A percentile compares a stretch with the other conserved stretches of the same genome.
Evolutionary conservation across 2,888 invertebrate species (phyloP).

Genomic region (Sphaeridia pumilis): DNA sequence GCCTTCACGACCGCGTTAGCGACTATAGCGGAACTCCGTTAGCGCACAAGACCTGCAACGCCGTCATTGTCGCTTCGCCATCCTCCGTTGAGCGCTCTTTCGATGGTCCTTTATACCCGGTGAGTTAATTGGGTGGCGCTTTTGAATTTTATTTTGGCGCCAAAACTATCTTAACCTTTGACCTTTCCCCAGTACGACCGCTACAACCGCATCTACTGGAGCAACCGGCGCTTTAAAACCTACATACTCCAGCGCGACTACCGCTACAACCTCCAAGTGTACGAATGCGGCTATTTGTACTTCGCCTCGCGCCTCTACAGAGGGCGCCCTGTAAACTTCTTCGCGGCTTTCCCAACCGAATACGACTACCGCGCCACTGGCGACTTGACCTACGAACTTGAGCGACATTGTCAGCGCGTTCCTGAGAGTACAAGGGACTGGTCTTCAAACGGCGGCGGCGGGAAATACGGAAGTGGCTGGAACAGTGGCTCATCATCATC

Average conservation of each 20-base stretch:
- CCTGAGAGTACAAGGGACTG: background rate
- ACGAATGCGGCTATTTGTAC: conserved; percentile 8
- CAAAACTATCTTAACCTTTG: background rate
- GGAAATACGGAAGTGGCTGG: background rate
- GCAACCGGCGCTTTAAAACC: conserved; percentile 3
- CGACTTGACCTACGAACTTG: background rate
- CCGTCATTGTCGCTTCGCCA: conserved; percentile 2
- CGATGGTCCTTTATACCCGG: background rate
- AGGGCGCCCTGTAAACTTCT: background rate
- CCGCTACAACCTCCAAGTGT: background rate
- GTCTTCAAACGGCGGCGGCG: background rate
- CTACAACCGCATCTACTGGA: background rate
- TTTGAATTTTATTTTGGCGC: background rate
- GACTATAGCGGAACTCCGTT: conserved; percentile 2
- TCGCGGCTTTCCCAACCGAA: background rate
- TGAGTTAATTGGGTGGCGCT: background rate
- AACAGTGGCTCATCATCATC: too few relatives aligned
- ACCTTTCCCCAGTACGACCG: conserved; percentile 4
- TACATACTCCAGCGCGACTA: conserved; percentile 1
- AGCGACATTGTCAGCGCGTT: conserved; percentile 1
- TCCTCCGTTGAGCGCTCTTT: conserved; percentile 3
- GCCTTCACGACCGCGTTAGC: background rate
- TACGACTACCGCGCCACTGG: background rate
- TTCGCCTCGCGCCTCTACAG: conserved; percentile 1
- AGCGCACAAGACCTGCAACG: background rate